A percentile compares a stretch with the other conserved stretches of the same genome.
These are phyloP conservation scores for Spilogale gracilis DNA, from an alignment of 2,113 vertebrate genomes.

Conservation along the genomic window DNA sequence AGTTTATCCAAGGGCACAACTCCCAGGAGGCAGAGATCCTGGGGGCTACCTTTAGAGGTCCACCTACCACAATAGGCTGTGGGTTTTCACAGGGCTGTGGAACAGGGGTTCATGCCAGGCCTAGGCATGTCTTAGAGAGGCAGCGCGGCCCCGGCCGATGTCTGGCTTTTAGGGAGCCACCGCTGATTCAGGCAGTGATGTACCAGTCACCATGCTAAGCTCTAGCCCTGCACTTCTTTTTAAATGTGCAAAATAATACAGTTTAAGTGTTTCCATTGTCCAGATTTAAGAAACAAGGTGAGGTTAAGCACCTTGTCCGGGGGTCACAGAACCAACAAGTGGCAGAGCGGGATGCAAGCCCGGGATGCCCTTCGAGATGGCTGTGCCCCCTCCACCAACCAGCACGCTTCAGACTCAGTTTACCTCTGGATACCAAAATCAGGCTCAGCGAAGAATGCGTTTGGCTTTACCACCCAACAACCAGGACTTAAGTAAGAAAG, in stretches of 20 bases:
- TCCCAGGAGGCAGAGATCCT: neutral
- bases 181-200: neutral
- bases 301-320: neutral
- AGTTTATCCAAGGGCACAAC: neutral
- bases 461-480: neutral
- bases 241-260: neutral
- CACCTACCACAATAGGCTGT: neutral
- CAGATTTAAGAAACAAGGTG: neutral
- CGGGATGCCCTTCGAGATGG: neutral
- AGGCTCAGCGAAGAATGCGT: neutral
- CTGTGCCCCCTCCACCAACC: neutral
- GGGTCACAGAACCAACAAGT: neutral
- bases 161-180: neutral
- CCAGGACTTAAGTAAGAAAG: neutral
- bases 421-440: neutral
- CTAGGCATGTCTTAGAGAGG: neutral
- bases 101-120: neutral
- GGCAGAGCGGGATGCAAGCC: no score
- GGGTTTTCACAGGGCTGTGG: neutral
- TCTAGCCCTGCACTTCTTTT: neutral
- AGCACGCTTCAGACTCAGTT: neutral
- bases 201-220: neutral
- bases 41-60: neutral
- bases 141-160: neutral
- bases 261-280: neutral